A percentile compares a stretch with the other conserved stretches of the same genome.
These are phyloP conservation scores for Brachystomella parvula DNA, from an alignment of 1,140 invertebrate genomes.

Conservation along the genomic window DNA sequence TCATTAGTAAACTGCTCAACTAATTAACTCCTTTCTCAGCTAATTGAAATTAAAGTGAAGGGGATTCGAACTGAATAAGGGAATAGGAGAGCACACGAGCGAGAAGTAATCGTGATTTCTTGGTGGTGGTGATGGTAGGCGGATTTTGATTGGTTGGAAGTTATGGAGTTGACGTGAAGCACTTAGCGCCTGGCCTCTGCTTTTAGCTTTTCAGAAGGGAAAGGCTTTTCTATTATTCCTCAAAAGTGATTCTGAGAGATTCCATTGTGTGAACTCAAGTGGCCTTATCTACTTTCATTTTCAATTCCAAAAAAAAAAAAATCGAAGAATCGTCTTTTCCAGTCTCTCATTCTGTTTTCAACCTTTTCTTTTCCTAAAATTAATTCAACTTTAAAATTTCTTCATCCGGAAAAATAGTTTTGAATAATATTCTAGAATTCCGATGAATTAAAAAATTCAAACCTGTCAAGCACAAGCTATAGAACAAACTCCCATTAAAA, in stretches of 20 bases:
- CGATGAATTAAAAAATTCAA: no score
- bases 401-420: constrained; percentile 2
- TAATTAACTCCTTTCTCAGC: no score
- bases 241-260: no score
- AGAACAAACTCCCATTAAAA: no score
- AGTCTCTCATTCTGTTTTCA: not conserved
- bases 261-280: not conserved
- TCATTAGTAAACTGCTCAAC: no score
- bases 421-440: not conserved
- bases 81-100: not conserved
- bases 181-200: no score
- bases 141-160: not conserved
- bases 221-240: no score
- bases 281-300: constrained; percentile 5
- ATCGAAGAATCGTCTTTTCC: constrained; percentile 1
- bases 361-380: not conserved
- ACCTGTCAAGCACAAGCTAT: no score
- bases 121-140: not conserved
- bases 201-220: no score
- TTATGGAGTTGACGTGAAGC: not conserved
- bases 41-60: not conserved
- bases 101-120: no score
- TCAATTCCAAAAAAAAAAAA: not conserved
- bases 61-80: not conserved
- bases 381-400: not conserved